Evolutionary conservation across 2,113 vertebrate genomes (phyloP), one percentile per base, ranked within the genome.

Genomic region (Azemiops feae): DNA sequence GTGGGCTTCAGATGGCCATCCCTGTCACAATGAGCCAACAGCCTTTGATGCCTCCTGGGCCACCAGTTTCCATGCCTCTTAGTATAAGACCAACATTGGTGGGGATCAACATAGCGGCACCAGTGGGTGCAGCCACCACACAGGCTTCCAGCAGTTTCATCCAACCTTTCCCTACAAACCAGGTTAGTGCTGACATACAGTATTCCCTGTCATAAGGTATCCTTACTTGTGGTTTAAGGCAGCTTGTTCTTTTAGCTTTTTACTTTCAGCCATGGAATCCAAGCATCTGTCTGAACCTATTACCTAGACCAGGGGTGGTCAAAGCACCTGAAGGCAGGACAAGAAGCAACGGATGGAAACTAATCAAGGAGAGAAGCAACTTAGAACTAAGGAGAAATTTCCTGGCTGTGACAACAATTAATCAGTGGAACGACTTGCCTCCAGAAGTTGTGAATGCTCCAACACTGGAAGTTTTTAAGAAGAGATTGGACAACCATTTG

Each of bases 1-100:
- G 97, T 1, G 98, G 98, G 4, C 97, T 99, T 96, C 96, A 98
- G 1, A 96, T 99, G 97, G 96, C 98, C 4, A 97, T 99, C 96
- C 97, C 99, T 0, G 64, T 97, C 0, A 91, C 98, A 2, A 97
- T 98, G 96, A 98, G 98, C 95, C 98, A 98, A 92, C 96, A 97
- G 5, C 91, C 98, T 0, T 96, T 97, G 94, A 92, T 98, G 95
- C 92, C 98, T 22, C 14, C 98, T 0, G 96, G 94, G 0, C 90
- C 97, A 0, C 91, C 96, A 0, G 96, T 92, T 92, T 96, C 98
- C 47, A 27, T 97, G 97, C 97, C 98, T 50, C 97, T 98, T 11
- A 97, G 96, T 95, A 98, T 99, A 0, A 97, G 97, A 81, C 98
- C 98, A 11, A 95, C 98, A 0, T 97, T 98, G 87, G 98, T 99